Evolutionary conservation across 2,797 vertebrate genomes (phyloP), one percentile per base, ranked within the genome.

Genomic region (Thalassophryne amazonica): DNA sequence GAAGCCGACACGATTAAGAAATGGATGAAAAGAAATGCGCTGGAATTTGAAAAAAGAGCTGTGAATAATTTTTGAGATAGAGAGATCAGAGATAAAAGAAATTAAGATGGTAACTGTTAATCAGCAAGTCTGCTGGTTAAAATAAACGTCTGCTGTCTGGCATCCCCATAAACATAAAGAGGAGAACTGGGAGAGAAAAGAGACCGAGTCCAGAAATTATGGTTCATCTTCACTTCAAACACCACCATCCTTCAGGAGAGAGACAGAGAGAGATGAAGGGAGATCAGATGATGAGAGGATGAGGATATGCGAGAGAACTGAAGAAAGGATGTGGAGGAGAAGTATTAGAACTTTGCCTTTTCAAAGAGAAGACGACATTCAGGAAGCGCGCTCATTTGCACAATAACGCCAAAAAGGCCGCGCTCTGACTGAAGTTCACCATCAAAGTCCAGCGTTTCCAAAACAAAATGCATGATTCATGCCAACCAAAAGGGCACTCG

Each of bases 161-260:
- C 70, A 50, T 57, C 42, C 14, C 23, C 50, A 62, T 61, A 76
- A 81, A 79, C 70, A 61, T 53, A n/a, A 48, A 9, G 27, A 53
- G 41, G 3, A 2, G 60, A 53, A 71, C 8, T 23, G 47, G 37
- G 17, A 39, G 52, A 51, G 28, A 63, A n/a, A 41, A 63, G 43
- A 64, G 13, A 29, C 45, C 17, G 2, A 2, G 41, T 70, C 9
- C 45, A 52, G 38, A 63, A 53, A 57, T 52, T 2, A 46, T 4
- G 13, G 50, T 43, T 50, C 45, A 76, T 73, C 23, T 55, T 75
- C 40, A 48, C 54, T 69, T 67, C 4, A 76, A 69, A 69, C 45
- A 35, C 4, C 15, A 41, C 4, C 14, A 36, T 40, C 12, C 45
- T 37, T 45, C 17, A 54, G 38, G 48, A 54, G 53, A 35, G 16